A percentile compares a stretch with the other conserved stretches of the same genome.
Conservation (phyloP, 2,113 vertebrate species). For the Rhinichthys klamathensis region DNA sequence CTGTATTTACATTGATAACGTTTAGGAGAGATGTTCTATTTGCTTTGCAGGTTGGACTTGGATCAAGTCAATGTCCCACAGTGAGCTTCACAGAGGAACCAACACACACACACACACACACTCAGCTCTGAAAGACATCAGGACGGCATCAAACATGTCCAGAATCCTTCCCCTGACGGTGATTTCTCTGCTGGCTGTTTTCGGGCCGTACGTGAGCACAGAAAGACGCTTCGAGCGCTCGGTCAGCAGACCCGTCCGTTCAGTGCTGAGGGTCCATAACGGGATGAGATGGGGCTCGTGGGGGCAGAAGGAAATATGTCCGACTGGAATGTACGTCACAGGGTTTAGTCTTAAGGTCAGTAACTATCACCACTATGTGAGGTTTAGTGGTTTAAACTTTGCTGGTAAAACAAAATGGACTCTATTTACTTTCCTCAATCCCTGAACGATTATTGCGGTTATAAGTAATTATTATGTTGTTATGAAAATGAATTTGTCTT, state of each 20-base stretch:
- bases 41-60: not conserved
- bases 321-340: constrained; percentile 34
- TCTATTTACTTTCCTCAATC: not conserved
- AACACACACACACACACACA: not conserved
- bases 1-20: not conserved
- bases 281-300: constrained; percentile 52
- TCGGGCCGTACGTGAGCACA: not conserved
- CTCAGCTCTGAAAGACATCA: not conserved
- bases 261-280: constrained; percentile 44
- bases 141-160: constrained; percentile 18
- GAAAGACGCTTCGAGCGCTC: constrained; percentile 19
- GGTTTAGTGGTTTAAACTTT: no score
- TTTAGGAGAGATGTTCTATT: not conserved
- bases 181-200: not conserved
- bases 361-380: not conserved
- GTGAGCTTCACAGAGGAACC: no score
- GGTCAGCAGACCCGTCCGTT: constrained; percentile 16
- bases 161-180: not conserved
- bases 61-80: not conserved
- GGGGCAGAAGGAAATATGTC: constrained; percentile 52
- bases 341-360: constrained; percentile 54
- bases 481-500: no score
- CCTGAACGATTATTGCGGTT: not conserved
- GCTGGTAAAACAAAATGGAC: not conserved
- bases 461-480: not conserved